A percentile compares a stretch with the other conserved stretches of the same genome.
phyloP scores from a whole-genome alignment of 2,797 vertebrate genomes.

The Bovichtus variegatus region DNA sequence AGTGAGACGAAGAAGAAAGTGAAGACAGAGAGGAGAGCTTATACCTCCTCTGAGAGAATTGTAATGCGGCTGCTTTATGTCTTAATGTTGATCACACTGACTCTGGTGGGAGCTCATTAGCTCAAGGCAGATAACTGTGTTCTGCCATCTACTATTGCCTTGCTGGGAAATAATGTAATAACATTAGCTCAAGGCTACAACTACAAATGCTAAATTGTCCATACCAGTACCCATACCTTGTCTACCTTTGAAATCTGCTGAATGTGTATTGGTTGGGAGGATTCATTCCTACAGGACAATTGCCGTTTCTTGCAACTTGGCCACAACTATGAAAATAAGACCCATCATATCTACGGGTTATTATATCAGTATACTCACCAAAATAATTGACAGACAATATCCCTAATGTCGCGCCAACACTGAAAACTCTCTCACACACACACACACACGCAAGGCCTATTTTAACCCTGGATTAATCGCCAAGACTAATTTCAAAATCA shows the following conservation, averaged over 20 bases:
- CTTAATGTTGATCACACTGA: constrained; percentile 74
- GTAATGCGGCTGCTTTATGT: constrained; percentile 75
- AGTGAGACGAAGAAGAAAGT: constrained; percentile 34
- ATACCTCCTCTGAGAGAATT: constrained; percentile 61
- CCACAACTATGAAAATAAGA: no score
- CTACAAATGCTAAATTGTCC: constrained; percentile 44
- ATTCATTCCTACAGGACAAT: not conserved
- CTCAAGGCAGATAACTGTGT: constrained; percentile 62
- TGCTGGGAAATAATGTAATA: constrained; percentile 57
- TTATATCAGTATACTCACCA: not conserved
- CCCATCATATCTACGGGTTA: not conserved
- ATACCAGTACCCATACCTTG: constrained; percentile 9
- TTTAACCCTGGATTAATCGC: no score
- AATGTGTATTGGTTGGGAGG: not conserved
- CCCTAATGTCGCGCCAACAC: not conserved
- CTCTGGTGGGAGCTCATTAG: constrained; percentile 83
- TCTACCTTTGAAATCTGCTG: constrained; percentile 6
- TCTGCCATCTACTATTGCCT: constrained; percentile 62
- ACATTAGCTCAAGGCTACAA: constrained; percentile 48
- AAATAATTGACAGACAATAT: not conserved
- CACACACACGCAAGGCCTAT: no score
- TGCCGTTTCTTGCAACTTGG: not conserved
- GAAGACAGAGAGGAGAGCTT: constrained; percentile 43
- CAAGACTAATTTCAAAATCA: no score
- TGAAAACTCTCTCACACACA: no score